phyloP scores from a whole-genome alignment of 1,140 invertebrate species.

The Psilanteris sp. region DNA sequence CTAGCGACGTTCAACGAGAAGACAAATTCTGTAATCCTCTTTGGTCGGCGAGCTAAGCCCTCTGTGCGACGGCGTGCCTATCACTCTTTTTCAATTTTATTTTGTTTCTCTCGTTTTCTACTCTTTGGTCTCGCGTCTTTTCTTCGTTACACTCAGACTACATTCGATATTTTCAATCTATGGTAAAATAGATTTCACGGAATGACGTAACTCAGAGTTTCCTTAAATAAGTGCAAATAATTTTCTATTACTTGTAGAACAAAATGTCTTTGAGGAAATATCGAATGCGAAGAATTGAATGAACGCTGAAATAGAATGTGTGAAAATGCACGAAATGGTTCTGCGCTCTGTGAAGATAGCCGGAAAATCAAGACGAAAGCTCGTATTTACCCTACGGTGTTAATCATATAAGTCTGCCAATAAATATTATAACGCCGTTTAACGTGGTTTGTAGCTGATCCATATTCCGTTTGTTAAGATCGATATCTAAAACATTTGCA shows the following conservation, averaged over 20 bases:
- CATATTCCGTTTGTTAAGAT: constrained; percentile 12
- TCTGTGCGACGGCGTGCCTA: constrained; percentile 74
- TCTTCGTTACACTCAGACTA: constrained; percentile 43
- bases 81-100: constrained; percentile 70
- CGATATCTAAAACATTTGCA: constrained; percentile 21
- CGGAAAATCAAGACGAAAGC: too few species aligned
- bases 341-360: too few species aligned
- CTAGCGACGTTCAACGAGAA: constrained; percentile 70
- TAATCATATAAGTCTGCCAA: too few species aligned
- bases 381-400: too few species aligned
- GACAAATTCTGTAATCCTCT: constrained; percentile 79
- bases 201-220: constrained; percentile 27
- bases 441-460: too few species aligned
- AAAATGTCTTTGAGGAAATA: constrained; percentile 19
- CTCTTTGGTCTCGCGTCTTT: constrained; percentile 45
- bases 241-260: constrained; percentile 22
- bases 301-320: background rate
- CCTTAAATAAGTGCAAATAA: constrained; percentile 48
- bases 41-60: constrained; percentile 77
- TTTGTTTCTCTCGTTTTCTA: constrained; percentile 55
- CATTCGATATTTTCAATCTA: constrained; percentile 63
- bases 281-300: constrained; percentile 25
- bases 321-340: too few species aligned
- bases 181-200: constrained; percentile 47
- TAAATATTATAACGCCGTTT: too few species aligned